These are phyloP conservation scores for Euphonia xanthogaster DNA, from an alignment of 2,797 vertebrate genomes.

Conservation along the genomic window DNA sequence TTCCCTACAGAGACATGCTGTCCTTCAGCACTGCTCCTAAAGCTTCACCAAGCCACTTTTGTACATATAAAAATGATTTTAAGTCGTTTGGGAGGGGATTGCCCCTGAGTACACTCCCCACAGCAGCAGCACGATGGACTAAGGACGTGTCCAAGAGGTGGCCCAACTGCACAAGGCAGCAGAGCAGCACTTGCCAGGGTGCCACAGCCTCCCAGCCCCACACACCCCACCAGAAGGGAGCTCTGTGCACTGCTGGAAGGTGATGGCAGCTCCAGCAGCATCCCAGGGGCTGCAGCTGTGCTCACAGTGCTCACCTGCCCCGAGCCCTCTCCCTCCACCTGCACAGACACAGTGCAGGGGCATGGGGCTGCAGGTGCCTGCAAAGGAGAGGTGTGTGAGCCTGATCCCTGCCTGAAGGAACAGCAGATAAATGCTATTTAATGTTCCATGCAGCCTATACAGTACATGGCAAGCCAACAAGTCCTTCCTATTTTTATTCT, in stretches of 20 bases:
- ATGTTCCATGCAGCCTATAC: not conserved
- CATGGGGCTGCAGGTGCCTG: not conserved
- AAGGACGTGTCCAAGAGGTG: not conserved
- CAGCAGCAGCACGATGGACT: rapidly evolving
- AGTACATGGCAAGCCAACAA: not conserved
- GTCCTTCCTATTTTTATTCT: not conserved
- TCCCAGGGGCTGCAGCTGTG: not conserved
- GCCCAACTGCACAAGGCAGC: rapidly evolving
- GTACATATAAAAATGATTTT: not conserved
- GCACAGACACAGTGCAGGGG: not conserved
- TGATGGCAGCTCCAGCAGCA: not conserved
- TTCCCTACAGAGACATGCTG: not conserved
- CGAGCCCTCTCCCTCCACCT: rapidly evolving
- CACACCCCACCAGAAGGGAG: not conserved
- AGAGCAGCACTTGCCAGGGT: rapidly evolving
- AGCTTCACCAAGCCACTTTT: not conserved
- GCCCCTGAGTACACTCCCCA: rapidly evolving
- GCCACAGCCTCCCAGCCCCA: rapidly evolving
- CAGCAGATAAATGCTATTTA: not conserved
- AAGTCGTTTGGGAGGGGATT: not conserved
- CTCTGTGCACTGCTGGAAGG: not conserved
- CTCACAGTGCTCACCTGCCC: not conserved
- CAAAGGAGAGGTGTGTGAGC: not conserved
- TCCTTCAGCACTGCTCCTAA: not conserved
- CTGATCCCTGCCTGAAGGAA: not conserved